Conservation (phyloP, 2,113 vertebrate genomes). For the Emydocephalus ijimae region DNA sequence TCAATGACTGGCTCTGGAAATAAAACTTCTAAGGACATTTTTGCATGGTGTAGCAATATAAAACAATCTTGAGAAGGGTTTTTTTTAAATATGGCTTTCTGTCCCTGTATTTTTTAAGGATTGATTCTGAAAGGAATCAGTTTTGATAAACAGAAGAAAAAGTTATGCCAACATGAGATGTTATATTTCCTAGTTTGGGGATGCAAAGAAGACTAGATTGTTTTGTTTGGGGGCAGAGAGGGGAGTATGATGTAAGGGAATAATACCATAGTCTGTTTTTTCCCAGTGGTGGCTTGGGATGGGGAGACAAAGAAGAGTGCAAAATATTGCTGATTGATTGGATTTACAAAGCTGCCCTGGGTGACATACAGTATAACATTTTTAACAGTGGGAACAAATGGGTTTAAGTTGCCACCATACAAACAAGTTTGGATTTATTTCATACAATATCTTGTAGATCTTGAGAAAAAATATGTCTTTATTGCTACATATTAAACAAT, state of each 20-base stretch:
- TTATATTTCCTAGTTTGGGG: neutral
- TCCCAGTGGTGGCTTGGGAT: neutral
- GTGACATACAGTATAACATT: neutral
- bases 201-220: neutral
- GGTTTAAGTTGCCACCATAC: neutral
- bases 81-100: neutral
- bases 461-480: neutral
- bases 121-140: neutral
- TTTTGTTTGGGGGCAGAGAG: neutral
- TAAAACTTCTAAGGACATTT: neutral
- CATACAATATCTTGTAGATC: neutral
- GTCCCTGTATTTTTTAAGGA: neutral
- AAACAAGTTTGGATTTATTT: neutral
- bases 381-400: neutral
- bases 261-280: neutral
- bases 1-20: neutral
- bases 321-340: neutral
- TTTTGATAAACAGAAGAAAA: neutral
- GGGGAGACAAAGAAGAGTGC: neutral
- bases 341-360: neutral
- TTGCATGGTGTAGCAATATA: slow-evolving; percentile 20
- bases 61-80: neutral
- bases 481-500: neutral
- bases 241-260: neutral
- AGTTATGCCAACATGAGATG: neutral